Percentiles rank a stretch among this genome's conserved stretches.
phyloP scores from a whole-genome alignment of 2,113 vertebrate species.

The Neogobius melanostomus region DNA sequence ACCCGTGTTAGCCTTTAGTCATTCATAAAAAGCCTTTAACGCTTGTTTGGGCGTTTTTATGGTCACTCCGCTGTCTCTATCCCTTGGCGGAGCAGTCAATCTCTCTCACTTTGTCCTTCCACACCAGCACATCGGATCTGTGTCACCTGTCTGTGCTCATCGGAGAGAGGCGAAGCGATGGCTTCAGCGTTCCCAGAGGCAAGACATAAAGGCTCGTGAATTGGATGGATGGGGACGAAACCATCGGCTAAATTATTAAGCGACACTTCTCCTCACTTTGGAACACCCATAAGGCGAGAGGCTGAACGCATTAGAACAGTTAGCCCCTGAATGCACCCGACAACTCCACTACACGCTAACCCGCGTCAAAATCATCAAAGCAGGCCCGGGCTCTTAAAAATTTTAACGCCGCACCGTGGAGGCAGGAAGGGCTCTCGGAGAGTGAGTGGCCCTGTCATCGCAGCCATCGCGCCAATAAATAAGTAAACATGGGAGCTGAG shows the following conservation, averaged over 20 bases:
- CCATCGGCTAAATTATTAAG: constrained; percentile 75
- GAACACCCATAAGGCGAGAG: constrained; percentile 53
- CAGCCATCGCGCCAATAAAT: constrained; percentile 70
- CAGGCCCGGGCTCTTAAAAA: constrained; percentile 68
- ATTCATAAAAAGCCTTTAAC: constrained; percentile 47
- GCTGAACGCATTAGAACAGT: constrained; percentile 74
- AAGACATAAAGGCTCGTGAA: constrained; percentile 69
- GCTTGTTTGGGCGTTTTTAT: constrained; percentile 25
- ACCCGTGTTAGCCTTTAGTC: constrained; percentile 42
- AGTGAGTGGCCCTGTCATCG: constrained; percentile 72
- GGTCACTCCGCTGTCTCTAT: constrained; percentile 36
- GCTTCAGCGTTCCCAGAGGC: constrained; percentile 66
- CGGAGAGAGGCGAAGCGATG: constrained; percentile 56
- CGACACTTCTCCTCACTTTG: constrained; percentile 60
- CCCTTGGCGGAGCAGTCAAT: constrained; percentile 33
- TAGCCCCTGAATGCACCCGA: constrained; percentile 78
- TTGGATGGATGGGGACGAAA: constrained; percentile 67
- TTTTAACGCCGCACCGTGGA: constrained; percentile 59
- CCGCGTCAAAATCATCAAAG: constrained; percentile 72
- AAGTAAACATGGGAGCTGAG: constrained; percentile 66
- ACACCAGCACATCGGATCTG: constrained; percentile 37
- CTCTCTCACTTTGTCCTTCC: constrained; percentile 45
- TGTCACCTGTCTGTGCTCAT: constrained; percentile 66
- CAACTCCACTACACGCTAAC: constrained; percentile 72
- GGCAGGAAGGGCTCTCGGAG: constrained; percentile 65